These are phyloP conservation scores for Dasysyrphus albostriatus DNA, from an alignment of 2,888 invertebrate species.

Conservation along the genomic window DNA sequence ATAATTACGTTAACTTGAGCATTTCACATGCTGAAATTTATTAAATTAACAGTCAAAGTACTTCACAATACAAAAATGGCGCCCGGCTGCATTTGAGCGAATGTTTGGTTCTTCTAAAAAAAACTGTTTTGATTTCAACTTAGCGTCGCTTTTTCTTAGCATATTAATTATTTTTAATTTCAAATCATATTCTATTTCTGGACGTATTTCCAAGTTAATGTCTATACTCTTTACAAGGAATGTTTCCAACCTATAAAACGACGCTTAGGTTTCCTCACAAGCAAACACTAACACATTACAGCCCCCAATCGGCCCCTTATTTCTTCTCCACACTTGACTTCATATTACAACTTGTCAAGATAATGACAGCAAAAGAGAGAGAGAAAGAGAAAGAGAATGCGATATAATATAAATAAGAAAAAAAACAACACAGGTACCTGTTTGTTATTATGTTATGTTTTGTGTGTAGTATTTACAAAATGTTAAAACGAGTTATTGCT, in stretches of 20 bases:
- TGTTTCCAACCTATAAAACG: constrained; percentile 42
- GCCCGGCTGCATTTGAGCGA: constrained; percentile 34
- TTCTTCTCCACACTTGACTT: constrained; percentile 54
- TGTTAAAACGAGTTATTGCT: constrained; percentile 8
- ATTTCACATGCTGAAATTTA: constrained; percentile 10
- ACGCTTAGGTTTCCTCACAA: constrained; percentile 55
- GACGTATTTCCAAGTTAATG: constrained; percentile 65
- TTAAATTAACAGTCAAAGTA: constrained; percentile 14
- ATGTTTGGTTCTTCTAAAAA: constrained; percentile 9
- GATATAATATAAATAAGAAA: constrained; percentile 1
- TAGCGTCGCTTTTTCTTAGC: constrained; percentile 35
- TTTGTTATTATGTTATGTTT: constrained; percentile 45
- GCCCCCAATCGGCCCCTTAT: constrained; percentile 27
- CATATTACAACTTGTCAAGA: constrained; percentile 67
- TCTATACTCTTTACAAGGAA: constrained; percentile 60
- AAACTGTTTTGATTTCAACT: constrained; percentile 64
- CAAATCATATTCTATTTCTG: constrained; percentile 71
- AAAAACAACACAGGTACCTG: constrained; percentile 61
- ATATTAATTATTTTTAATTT: constrained; percentile 25
- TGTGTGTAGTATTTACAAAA: constrained; percentile 54
- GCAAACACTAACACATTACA: constrained; percentile 56
- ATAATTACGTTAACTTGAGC: not conserved
- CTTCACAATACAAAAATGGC: constrained; percentile 49
- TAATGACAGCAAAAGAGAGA: constrained; percentile 59
- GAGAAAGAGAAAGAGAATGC: constrained; percentile 6